phyloP scores from a whole-genome alignment of 2,797 vertebrate genomes.

The Gadopsis marmoratus region DNA sequence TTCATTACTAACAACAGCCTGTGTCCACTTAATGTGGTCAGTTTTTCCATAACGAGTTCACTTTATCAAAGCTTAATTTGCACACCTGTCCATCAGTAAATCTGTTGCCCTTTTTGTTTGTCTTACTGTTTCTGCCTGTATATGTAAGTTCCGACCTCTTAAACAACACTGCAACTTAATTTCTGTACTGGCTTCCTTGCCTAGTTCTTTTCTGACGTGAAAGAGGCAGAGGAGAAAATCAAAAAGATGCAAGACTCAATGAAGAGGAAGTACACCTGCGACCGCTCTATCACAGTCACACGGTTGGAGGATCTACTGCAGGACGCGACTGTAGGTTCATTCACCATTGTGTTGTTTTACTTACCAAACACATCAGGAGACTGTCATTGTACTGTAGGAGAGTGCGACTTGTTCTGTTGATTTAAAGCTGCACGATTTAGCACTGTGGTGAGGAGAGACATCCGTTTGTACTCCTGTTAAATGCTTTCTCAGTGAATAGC shows the following conservation, averaged over 20 bases:
- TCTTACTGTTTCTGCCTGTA: background rate
- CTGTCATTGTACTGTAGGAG: background rate
- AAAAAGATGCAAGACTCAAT: slow-evolving; percentile 90
- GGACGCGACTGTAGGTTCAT: slow-evolving; percentile 86
- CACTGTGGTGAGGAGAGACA: background rate
- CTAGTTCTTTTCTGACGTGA: slow-evolving; percentile 92
- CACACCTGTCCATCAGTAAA: background rate
- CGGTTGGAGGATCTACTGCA: slow-evolving; percentile 94
- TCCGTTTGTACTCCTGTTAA: background rate
- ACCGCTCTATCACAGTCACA: slow-evolving; percentile 90
- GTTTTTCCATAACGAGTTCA: too few relatives aligned
- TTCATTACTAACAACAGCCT: background rate
- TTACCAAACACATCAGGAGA: background rate
- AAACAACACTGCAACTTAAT: background rate
- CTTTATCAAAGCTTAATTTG: background rate
- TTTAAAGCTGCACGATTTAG: background rate
- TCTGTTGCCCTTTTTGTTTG: background rate
- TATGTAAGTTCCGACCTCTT: background rate
- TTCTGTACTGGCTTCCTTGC: rapidly evolving
- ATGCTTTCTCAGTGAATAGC: background rate
- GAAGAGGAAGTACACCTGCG: slow-evolving; percentile 92
- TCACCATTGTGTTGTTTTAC: background rate
- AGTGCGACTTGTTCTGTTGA: background rate
- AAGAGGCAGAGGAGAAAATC: slow-evolving; percentile 89
- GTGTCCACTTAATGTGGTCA: background rate